Base-by-base conservation (phyloP, 1,140 invertebrate species). In the Bicyclus anynana region DNA sequence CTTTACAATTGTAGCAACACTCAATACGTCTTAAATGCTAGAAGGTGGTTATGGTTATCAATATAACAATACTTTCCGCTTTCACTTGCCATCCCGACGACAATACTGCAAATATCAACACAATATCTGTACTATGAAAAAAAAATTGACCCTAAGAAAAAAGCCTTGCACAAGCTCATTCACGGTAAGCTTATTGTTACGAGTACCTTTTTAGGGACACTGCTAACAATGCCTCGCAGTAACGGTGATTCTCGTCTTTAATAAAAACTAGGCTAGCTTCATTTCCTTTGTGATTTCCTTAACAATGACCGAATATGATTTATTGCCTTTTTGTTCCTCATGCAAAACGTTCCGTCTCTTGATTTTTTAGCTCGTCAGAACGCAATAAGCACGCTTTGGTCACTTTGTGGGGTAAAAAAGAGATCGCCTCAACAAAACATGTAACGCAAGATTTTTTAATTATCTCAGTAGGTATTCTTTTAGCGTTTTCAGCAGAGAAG, bases 121-220 rank as follows among this genome's bases (percentile, higher is more conserved):
- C 63, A 65, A 65, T 57, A 61, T 59, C 67, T 62, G n/a, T 67
- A 62, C 50, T 47, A 72, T 69, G 65, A 6, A 44, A 20, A n/a
- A 21, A 82, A 72, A 76, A 74, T 69, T n/a, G 71, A 66, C 75
- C 72, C 70, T 80, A 65, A 77, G 65, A 78, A 77, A 72, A 23
- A 67, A 71, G 42, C 64, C 71, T 87, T 87, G 79, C 79, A 77
- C 82, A 85, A 86, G 71, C 55, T 65, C 74, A 75, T 80, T 80
- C 72, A 75, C 54, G 57, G 50, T 50, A 46, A 57, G 5, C 17
- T 47, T 26, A 77, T 82, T 85, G 77, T 83, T 77, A n/a, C n/a
- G n/a, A n/a, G n/a, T n/a, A 70, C 67, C 67, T 72, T 73, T 76
- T 76, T 65, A 51, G 60, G 72, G 63, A 57, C 61, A 56, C 73